Evolutionary conservation across 2,113 vertebrate species (phyloP).

Genomic region (Charina bottae): DNA sequence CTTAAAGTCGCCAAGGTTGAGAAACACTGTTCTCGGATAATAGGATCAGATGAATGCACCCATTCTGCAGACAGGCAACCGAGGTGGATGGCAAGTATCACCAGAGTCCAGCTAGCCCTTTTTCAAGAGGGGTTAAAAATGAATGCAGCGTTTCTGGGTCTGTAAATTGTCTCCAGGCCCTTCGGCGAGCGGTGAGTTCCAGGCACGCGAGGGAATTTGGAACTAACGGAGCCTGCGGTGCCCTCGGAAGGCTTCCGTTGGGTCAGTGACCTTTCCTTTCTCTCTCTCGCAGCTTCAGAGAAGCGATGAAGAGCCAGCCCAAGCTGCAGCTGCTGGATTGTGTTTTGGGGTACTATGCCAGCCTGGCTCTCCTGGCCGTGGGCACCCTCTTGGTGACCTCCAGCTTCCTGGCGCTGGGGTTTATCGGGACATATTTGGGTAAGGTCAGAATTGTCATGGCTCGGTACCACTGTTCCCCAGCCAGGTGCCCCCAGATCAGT

Average conservation of each 20-base stretch:
- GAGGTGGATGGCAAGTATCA: no score
- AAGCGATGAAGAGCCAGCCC: constrained; percentile 86
- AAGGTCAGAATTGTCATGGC: constrained; percentile 52
- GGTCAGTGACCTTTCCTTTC: background rate
- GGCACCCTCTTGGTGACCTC: constrained; percentile 86
- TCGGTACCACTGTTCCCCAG: background rate
- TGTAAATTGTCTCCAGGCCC: no score
- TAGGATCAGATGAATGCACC: no score
- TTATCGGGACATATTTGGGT: constrained; percentile 94
- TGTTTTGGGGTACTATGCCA: constrained; percentile 68
- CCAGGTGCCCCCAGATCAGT: background rate
- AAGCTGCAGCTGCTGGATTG: constrained; percentile 80
- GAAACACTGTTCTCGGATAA: no score
- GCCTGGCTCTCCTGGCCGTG: constrained; percentile 71
- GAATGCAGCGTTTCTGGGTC: no score
- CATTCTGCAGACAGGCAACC: background rate
- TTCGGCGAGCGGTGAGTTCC: no score
- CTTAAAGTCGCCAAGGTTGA: no score
- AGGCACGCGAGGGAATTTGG: background rate
- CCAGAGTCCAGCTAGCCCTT: no score
- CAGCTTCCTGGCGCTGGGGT: constrained; percentile 92
- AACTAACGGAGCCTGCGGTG: background rate
- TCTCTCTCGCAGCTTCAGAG: constrained; percentile 79
- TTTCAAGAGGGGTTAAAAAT: no score
- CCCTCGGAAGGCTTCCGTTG: background rate